Evolutionary conservation across 1,140 invertebrate genomes (phyloP), one percentile per base, ranked within the genome.

Genomic region (Diprion similis): DNA sequence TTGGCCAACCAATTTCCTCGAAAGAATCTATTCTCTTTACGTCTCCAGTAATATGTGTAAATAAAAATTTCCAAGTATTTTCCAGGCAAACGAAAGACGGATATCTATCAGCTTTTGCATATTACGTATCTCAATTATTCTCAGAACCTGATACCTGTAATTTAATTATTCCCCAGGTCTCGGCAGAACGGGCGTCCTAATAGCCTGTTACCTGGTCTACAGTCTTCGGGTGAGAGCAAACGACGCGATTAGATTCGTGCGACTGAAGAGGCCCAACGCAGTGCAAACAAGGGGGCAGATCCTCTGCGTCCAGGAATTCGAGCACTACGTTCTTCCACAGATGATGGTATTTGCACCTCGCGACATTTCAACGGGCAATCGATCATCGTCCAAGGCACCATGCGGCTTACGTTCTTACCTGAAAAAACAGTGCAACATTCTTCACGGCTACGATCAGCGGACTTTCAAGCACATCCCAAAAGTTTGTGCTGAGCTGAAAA

Each of bases 251-350:
- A 90, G 93, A 68, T 93, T 94, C 80, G 94, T 97, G n/a, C 87
- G 95, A 71, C 90, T 92, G 78, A 94, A 94, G 86, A 88, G 95
- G 68, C 93, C 94, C 0, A 91, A 91, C 65, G 92, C 95, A 0
- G 93, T 97, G 51, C 96, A 97, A 88, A 96, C 95, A 1, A 90
- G 92, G 64, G 91, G 92, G 1, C 95, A 97, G 87, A 95, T 97
- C 70, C 86, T 92, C 17, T 94, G 93, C 79, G 92, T 96, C 45
- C 92, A 95, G 81, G 92, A 95, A 81, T 97, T 97, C 86, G 94
- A 95, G 80, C 91, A 93, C 79, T 95, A 93, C 79, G 90, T 96
- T 68, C 90, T 94, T 80, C 94, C 95, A n/a, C 92, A 94, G 81
- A 93, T 93, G 79, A 90, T 93, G 67, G 91, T 95, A 8, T 96